Evolutionary conservation across 2,113 vertebrate genomes (phyloP).

Genomic region (Pangasianodon hypophthalmus): DNA sequence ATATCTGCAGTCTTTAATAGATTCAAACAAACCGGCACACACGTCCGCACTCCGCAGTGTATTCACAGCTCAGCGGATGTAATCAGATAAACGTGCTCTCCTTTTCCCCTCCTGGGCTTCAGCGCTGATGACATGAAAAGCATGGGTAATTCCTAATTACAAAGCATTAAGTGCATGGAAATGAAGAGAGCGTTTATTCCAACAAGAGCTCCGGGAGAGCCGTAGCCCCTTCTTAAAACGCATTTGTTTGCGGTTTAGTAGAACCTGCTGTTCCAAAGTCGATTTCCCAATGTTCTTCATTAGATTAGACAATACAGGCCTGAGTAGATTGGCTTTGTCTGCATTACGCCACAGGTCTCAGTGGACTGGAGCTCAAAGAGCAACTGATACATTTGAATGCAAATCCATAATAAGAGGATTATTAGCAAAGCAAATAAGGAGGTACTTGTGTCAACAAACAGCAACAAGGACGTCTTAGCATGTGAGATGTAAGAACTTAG

Average conservation of each 20-base stretch:
- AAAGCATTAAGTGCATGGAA: conserved; percentile 32
- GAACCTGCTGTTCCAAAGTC: neutral
- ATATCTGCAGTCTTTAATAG: conserved; percentile 19
- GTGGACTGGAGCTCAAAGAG: neutral
- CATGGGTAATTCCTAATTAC: conserved; percentile 45
- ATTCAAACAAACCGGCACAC: neutral
- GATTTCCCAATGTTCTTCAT: conserved; percentile 23
- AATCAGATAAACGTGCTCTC: conserved; percentile 18
- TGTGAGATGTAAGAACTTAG: neutral
- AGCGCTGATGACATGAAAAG: neutral
- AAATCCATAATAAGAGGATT: conserved; percentile 3
- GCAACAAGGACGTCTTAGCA: neutral
- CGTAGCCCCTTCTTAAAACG: neutral
- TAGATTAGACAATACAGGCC: neutral
- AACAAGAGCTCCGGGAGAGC: neutral
- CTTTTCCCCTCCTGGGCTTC: conserved; percentile 23
- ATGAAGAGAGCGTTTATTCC: conserved; percentile 23
- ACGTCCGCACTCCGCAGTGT: neutral
- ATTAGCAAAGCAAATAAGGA: neutral
- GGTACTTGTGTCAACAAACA: neutral
- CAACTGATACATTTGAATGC: neutral
- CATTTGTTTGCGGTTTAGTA: neutral
- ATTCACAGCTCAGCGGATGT: neutral
- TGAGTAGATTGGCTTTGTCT: neutral
- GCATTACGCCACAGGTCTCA: neutral